phyloP scores from a whole-genome alignment of 2,113 vertebrate genomes.

The Gymnorhina tibicen region DNA sequence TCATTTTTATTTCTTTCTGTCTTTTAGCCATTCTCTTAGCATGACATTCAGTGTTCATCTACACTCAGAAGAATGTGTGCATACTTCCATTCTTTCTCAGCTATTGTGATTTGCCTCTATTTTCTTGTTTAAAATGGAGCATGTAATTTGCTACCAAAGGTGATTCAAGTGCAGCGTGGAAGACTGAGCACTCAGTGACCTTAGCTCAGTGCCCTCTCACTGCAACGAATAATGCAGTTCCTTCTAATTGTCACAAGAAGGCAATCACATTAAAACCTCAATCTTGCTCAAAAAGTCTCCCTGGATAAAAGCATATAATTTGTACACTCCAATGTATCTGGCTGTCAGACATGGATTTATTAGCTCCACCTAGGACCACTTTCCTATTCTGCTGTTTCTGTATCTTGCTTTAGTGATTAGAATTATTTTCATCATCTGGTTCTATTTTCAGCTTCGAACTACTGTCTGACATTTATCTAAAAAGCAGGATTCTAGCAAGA shows the following conservation, averaged over 20 bases:
- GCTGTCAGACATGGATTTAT: conserved; percentile 63
- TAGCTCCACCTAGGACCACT: conserved; percentile 58
- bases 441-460: conserved; percentile 49
- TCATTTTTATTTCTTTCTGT: conserved; percentile 19
- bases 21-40: not conserved
- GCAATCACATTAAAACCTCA: conserved; percentile 70
- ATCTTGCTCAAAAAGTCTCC: conserved; percentile 62
- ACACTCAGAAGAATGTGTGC: not conserved
- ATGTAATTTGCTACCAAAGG: conserved; percentile 27
- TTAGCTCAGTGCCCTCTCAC: conserved; percentile 27
- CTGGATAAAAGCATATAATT: conserved; percentile 67
- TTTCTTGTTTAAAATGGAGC: conserved; percentile 49
- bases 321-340: conserved; percentile 40
- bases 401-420: conserved; percentile 61
- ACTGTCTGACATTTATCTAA: conserved; percentile 56
- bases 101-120: not conserved
- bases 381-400: conserved; percentile 29
- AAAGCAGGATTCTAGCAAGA: conserved; percentile 52
- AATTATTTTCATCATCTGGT: conserved; percentile 59
- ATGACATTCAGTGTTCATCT: not conserved
- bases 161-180: conserved; percentile 19
- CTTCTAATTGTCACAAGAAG: conserved; percentile 69
- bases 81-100: not conserved
- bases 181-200: conserved; percentile 34
- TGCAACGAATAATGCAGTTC: conserved; percentile 38